These are phyloP conservation scores for Schlechtendalia chinensis DNA, from an alignment of 1,140 invertebrate genomes.

Conservation along the genomic window DNA sequence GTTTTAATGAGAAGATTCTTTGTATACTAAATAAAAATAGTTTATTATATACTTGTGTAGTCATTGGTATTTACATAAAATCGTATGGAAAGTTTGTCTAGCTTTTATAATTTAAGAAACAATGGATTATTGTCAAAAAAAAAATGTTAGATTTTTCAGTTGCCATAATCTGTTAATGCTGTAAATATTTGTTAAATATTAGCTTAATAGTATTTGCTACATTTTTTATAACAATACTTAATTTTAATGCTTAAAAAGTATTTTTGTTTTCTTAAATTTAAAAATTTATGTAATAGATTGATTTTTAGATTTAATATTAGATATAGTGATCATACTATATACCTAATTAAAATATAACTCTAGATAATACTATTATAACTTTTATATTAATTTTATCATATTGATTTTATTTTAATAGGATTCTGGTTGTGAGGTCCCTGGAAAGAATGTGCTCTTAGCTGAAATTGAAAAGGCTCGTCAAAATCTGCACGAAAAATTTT, in stretches of 20 bases:
- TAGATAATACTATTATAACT: not conserved
- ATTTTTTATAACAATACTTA: not conserved
- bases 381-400: slow-evolving; percentile 7
- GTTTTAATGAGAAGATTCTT: too few relatives aligned
- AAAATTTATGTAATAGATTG: not conserved
- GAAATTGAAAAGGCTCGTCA: slow-evolving; percentile 45
- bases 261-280: not conserved
- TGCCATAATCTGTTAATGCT: not conserved
- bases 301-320: not conserved
- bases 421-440: not conserved
- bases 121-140: not conserved
- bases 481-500: slow-evolving; percentile 38
- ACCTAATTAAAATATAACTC: not conserved
- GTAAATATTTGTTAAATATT: not conserved
- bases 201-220: not conserved
- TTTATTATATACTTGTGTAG: not conserved
- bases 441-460: slow-evolving; percentile 38
- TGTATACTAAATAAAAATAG: too few relatives aligned
- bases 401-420: slow-evolving; percentile 46
- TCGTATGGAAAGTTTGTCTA: slow-evolving; percentile 39
- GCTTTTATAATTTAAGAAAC: not conserved
- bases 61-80: not conserved
- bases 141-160: not conserved
- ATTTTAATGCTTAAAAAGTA: not conserved
- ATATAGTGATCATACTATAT: not conserved